Evolutionary conservation across 2,113 vertebrate genomes (phyloP).

Genomic region (Cebidichthys violaceus): DNA sequence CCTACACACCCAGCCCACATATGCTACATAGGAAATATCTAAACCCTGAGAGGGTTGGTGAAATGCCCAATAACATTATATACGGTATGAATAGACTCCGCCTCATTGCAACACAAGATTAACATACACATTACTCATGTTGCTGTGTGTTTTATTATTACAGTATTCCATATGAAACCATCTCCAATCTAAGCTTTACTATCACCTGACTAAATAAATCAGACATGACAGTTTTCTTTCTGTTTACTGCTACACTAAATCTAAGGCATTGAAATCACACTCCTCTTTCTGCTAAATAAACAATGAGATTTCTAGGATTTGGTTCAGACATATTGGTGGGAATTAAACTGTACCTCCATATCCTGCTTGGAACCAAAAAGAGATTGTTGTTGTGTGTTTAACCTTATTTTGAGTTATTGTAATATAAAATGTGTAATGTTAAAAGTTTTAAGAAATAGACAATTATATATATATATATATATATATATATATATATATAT

Average conservation of each 20-base stretch:
- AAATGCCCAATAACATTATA: slow-evolving; percentile 28
- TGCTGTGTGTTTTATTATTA: slow-evolving; percentile 11
- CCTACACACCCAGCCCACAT: slow-evolving; percentile 12
- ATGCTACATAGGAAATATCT: not conserved
- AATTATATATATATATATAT: too few species aligned
- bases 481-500: too few species aligned
- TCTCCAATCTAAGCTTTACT: not conserved
- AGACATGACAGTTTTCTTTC: not conserved
- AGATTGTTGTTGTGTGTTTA: not conserved
- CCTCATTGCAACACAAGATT: slow-evolving; percentile 27
- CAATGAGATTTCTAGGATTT: not conserved
- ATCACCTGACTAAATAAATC: slow-evolving; percentile 14
- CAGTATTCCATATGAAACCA: slow-evolving; percentile 10
- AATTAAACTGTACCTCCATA: not conserved
- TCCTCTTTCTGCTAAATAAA: not conserved
- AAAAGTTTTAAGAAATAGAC: not conserved
- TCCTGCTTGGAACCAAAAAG: not conserved
- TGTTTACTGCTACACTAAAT: not conserved
- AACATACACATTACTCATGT: slow-evolving; percentile 26
- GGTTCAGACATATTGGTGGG: not conserved
- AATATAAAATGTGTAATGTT: not conserved
- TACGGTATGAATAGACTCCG: slow-evolving; percentile 17
- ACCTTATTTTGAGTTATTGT: slow-evolving; percentile 1
- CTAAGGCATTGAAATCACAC: not conserved
- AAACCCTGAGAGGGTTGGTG: slow-evolving; percentile 14